Conservation (phyloP, 2,797 vertebrate species). For the Arnoldichthys spilopterus region DNA sequence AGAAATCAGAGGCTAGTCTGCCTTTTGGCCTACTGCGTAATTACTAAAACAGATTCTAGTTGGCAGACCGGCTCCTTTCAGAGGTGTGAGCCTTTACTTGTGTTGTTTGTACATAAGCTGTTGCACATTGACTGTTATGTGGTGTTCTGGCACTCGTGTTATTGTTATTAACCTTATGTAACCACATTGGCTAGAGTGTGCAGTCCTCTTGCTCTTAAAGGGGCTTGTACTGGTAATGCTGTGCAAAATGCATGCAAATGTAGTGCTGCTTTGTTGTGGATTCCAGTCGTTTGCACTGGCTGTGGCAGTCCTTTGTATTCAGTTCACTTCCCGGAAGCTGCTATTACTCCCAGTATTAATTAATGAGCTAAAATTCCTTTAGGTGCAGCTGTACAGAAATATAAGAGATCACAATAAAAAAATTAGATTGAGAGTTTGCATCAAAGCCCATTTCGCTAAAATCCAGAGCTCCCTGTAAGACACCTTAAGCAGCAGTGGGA, state of each 20-base stretch:
- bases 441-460: background rate
- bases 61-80: constrained; percentile 36
- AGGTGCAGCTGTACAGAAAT: background rate
- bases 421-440: background rate
- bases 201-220: background rate
- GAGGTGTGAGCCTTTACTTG: constrained; percentile 32
- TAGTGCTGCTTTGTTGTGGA: constrained; percentile 6
- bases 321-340: background rate
- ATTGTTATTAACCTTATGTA: constrained; percentile 32
- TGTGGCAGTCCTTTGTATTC: background rate
- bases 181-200: constrained; percentile 19
- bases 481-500: constrained; percentile 21
- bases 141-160: constrained; percentile 38
- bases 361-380: background rate
- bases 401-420: background rate
- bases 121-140: constrained; percentile 39
- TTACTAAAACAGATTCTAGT: constrained; percentile 44
- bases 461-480: background rate
- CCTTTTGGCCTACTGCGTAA: constrained; percentile 32
- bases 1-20: constrained; percentile 29
- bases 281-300: background rate
- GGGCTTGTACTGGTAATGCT: constrained; percentile 1
- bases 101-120: constrained; percentile 42
- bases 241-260: constrained; percentile 14
- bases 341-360: too few relatives aligned